Evolutionary conservation across 2,797 vertebrate genomes (phyloP), one percentile per base, ranked within the genome.

Genomic region (Pelobates cultripes): DNA sequence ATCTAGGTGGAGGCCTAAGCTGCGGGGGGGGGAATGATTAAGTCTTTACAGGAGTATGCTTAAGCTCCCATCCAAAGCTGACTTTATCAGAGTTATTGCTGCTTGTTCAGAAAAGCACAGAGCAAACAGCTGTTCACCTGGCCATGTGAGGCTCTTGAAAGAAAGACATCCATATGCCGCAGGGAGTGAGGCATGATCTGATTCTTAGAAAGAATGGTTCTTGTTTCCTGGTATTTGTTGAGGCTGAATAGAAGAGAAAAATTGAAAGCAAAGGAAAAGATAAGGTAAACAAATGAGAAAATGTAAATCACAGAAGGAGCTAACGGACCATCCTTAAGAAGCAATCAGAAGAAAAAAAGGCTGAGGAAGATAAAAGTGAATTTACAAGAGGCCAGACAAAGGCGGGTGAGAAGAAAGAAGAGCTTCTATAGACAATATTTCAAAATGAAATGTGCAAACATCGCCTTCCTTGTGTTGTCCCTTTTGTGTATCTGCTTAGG

Each of bases 81-180:
- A 82, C 85, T 87, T 90, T 88, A 77, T 83, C 86, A 89, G 91
- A 93, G 93, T 94, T 94, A 94, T 89, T 90, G 93, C 93, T 89
- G 89, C 91, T 92, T 91, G 91, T 90, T 93, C 92, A 91, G 91
- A 94, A 93, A 90, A 93, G 90, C 90, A 86, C 92, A 93, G 93
- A 93, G 94, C 92, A 95, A 28, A 93, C 96, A 97, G 95, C 96
- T 98, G 96, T 94, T 95, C 95, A 97, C 97, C 97, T 97, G 96
- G 95, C 92, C 91, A 88, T 92, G 84, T 84, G 91, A 91, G 88
- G 88, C 92, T 92, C 92, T 92, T 88, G 91, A 95, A 95, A 94
- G 92, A 89, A 95, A 92, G 85, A 80, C 73, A 89, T 90, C 94
- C 95, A 94, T 96, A 94, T 96, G 95, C 85, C 92, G 85, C 89